Percentiles rank a stretch among this genome's conserved stretches.
Conservation (phyloP, 2,113 vertebrate species). For the Microcebus jonahi region DNA sequence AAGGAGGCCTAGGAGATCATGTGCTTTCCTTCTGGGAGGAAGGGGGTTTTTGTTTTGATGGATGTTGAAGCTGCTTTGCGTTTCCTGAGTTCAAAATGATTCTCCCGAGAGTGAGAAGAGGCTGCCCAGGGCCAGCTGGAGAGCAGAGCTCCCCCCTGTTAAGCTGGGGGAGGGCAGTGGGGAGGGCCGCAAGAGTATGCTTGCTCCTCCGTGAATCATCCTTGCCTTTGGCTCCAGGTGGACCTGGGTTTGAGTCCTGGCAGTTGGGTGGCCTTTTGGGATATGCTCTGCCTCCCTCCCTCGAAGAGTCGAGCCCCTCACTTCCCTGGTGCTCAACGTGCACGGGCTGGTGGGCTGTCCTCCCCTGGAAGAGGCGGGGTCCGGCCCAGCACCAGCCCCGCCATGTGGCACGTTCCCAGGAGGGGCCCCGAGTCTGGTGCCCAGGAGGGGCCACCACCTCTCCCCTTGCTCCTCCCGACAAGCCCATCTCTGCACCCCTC, state of each 20-base stretch:
- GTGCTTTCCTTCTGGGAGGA: background rate
- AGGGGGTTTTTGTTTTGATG: background rate
- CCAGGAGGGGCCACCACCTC: background rate
- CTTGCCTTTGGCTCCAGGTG: background rate
- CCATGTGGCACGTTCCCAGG: background rate
- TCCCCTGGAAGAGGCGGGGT: background rate
- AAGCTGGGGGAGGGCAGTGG: accelerated
- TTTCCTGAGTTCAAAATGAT: background rate
- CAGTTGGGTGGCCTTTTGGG: background rate
- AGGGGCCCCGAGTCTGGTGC: background rate
- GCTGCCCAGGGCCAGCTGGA: background rate
- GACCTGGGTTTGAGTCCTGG: background rate
- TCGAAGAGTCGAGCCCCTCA: background rate
- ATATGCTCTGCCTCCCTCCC: background rate
- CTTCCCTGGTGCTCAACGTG: background rate
- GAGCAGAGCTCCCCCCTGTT: background rate
- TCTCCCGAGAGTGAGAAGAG: background rate
- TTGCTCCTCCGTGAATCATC: background rate
- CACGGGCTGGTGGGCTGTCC: background rate
- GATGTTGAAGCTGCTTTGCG: background rate
- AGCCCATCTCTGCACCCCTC: background rate
- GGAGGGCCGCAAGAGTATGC: background rate
- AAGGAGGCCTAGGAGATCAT: background rate
- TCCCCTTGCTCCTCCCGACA: background rate
- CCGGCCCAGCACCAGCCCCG: background rate